A percentile compares a stretch with the other conserved stretches of the same genome.
Conservation (phyloP, 2,797 vertebrate species). For the Coregonus suidteri region DNA sequence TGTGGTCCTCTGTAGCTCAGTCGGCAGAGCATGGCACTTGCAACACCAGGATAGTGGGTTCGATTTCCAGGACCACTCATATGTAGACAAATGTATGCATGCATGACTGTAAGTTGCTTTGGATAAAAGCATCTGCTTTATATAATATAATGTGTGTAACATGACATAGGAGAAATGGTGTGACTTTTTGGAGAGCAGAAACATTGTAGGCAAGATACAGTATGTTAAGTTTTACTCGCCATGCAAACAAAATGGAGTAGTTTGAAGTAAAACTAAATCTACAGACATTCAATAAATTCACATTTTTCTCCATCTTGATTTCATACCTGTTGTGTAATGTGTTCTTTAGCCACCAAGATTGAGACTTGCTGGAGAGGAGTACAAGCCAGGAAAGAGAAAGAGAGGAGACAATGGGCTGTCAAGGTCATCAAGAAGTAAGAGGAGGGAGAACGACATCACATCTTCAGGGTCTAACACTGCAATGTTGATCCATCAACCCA, state of each 20-base stretch:
- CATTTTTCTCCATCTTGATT: background rate
- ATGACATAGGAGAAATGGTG: background rate
- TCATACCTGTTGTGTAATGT: background rate
- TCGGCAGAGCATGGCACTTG: background rate
- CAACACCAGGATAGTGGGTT: background rate
- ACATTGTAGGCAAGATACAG: too few species aligned
- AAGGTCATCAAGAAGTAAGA: constrained; percentile 87
- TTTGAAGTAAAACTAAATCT: background rate
- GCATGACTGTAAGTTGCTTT: too few species aligned
- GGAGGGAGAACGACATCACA: background rate
- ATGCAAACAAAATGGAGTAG: background rate
- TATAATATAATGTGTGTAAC: background rate
- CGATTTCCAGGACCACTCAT: background rate
- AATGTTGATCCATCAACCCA: background rate
- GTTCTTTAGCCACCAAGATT: constrained; percentile 84
- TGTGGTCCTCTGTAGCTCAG: background rate
- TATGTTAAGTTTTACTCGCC: background rate
- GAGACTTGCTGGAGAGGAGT: constrained; percentile 90
- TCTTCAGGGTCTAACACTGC: background rate
- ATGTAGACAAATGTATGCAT: too few species aligned
- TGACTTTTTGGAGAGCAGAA: background rate
- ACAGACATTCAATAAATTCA: background rate
- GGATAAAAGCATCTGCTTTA: background rate
- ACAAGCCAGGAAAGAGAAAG: constrained; percentile 83
- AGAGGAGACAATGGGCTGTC: constrained; percentile 88